Percentiles rank a stretch among this genome's conserved stretches.
Conservation (phyloP, 2,888 invertebrate species). For the Ceraclea dissimilis region DNA sequence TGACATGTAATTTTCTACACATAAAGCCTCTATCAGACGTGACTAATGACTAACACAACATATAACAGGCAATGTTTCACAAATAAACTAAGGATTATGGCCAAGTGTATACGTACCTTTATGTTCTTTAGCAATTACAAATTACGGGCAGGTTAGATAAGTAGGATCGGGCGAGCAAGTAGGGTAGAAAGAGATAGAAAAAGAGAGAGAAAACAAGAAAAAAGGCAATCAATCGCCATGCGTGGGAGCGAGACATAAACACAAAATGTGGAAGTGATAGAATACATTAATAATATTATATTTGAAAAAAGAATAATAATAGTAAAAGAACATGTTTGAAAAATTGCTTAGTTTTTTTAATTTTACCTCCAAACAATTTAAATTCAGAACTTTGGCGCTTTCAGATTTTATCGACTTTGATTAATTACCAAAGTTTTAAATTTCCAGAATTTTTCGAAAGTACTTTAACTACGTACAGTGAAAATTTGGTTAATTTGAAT, state of each 20-base stretch:
- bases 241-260: slow-evolving; percentile 25
- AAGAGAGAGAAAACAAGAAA: slow-evolving; percentile 23
- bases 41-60: no score
- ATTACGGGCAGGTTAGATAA: slow-evolving; percentile 22
- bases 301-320: background rate
- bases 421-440: no score
- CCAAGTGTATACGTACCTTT: slow-evolving; percentile 23
- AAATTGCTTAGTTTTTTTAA: background rate
- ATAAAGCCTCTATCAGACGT: no score
- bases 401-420: no score
- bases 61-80: background rate
- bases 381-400: no score
- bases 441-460: no score
- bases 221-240: slow-evolving; percentile 26
- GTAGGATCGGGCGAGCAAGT: slow-evolving; percentile 23
- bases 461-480: no score
- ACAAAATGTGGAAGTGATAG: slow-evolving; percentile 9
- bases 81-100: background rate
- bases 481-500: no score
- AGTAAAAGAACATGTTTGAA: background rate
- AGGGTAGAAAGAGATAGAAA: slow-evolving; percentile 24
- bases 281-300: background rate
- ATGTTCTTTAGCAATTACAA: slow-evolving; percentile 23
- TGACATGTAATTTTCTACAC: no score
- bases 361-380: no score